phyloP scores from a whole-genome alignment of 1,140 invertebrate genomes.

The Drosophila sturtevanti region DNA sequence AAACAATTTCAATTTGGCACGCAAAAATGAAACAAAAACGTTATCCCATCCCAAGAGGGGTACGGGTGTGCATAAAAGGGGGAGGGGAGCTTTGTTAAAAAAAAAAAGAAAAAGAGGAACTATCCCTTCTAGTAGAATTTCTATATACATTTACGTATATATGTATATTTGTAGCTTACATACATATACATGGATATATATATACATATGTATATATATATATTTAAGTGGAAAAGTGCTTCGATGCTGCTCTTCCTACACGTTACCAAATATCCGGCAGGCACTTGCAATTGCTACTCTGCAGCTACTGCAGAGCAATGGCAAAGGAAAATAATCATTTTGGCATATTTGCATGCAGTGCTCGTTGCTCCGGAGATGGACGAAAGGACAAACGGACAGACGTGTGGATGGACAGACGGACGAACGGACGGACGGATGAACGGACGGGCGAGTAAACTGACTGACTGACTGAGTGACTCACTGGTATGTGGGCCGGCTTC shows the following conservation, averaged over 20 bases:
- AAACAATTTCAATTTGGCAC: constrained; percentile 80
- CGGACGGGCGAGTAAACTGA: constrained; percentile 17
- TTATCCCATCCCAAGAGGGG: not conserved
- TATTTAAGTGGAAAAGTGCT: constrained; percentile 63
- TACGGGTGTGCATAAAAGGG: too few relatives aligned
- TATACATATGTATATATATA: constrained; percentile 51
- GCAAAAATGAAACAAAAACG: constrained; percentile 79
- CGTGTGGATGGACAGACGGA: constrained; percentile 20
- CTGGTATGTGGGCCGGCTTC: constrained; percentile 44
- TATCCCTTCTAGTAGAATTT: not conserved
- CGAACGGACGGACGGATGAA: constrained; percentile 25
- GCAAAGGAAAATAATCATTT: constrained; percentile 75
- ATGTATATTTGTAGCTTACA: too few relatives aligned
- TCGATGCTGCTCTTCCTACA: constrained; percentile 47
- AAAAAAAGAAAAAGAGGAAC: too few relatives aligned
- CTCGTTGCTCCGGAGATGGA: constrained; percentile 39
- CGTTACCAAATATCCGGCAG: constrained; percentile 62
- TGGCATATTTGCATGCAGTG: constrained; percentile 75
- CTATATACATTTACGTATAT: constrained; percentile 21
- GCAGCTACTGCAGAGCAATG: constrained; percentile 30
- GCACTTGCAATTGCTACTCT: constrained; percentile 43
- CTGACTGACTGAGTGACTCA: constrained; percentile 44
- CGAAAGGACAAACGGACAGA: constrained; percentile 26
- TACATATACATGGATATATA: too few relatives aligned
- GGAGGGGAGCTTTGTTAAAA: not conserved